Base-by-base conservation (phyloP, 2,888 invertebrate species). In the Pollenia griseotomentosa region DNA sequence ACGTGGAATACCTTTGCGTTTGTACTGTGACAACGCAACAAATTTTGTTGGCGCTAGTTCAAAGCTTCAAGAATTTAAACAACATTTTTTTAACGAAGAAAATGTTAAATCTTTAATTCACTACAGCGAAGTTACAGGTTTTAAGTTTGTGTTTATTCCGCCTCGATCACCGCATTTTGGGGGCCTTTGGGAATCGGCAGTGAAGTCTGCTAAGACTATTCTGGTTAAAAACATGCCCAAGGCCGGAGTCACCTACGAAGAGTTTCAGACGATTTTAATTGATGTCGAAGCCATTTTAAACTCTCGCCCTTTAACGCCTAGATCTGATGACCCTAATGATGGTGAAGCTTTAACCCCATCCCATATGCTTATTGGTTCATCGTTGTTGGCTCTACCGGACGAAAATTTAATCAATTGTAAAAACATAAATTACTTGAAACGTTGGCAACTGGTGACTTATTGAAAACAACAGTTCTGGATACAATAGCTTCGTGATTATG, bases 231-330 rank as follows among this genome's bases (percentile, higher is more conserved):
- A 75, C n/a, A 19, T 75, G 42, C 23, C 42, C 5, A 51, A 19
- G 23, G 51, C 75, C 12, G 40, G 12, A 44, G n/a, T 75, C 2
- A 75, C 75, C 8, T 75, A 53, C 11, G 55, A 75, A 53, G 53
- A 75, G 12, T 53, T 75, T 2, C 65, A 88, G 42, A 87, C 88
- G 9, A 65, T 88, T 10, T 75, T 88, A 6, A 19, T 65, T 7
- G 65, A 65, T 23, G 65, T 65, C 12, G 19, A 65, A 65, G 65
- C 65, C 16, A 65, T 65, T 46, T 46, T 48, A 44, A 46, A 65
- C 7, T 65, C 65, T 2, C 33, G 73, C 4, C 73, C 51, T 23
- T 33, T 61, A 9, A 46, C 51, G 8, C 19, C 42, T 1, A 11
- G 46, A 51, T 75, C 63, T 42, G 65, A 65, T n/a, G 75, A 65